Evolutionary conservation across 2,888 invertebrate genomes (phyloP).

Genomic region (Melieria omissa): DNA sequence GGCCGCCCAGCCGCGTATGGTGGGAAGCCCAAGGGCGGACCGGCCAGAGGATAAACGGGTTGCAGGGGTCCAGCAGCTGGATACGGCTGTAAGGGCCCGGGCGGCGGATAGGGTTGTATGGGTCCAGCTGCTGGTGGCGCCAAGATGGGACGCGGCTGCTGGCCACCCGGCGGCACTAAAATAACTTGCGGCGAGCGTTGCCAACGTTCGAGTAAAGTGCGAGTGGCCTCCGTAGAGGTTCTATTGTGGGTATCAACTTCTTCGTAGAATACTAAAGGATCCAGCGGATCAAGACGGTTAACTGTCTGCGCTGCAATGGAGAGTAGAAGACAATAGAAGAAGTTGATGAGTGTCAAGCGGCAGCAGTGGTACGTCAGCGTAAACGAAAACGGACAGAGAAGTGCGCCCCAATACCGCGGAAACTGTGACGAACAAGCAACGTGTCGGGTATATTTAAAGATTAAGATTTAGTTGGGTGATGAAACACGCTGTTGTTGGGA

Average conservation of each 20-base stretch:
- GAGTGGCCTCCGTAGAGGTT: constrained; percentile 2
- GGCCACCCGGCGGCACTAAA: neutral
- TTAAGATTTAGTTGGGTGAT: neutral
- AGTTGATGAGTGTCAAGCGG: constrained; percentile 8
- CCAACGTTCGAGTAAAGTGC: neutral
- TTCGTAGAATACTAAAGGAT: constrained; percentile 27
- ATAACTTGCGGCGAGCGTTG: constrained; percentile 34
- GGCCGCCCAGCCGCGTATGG: neutral
- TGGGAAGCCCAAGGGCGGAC: neutral
- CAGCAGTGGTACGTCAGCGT: neutral
- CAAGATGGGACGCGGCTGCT: neutral
- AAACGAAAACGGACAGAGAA: neutral
- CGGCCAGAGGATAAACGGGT: constrained; percentile 10
- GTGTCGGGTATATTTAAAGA: neutral
- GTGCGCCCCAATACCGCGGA: neutral
- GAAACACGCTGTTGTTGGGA: no score
- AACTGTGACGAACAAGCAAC: neutral
- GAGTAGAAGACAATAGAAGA: constrained; percentile 20
- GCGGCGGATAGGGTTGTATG: neutral
- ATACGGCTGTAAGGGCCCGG: constrained; percentile 6
- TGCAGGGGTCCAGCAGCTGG: constrained; percentile 28
- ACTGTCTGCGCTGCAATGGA: neutral
- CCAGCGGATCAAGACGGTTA: constrained; percentile 25
- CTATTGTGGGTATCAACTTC: constrained; percentile 14
- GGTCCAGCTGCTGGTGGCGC: neutral